phyloP scores from a whole-genome alignment of 2,113 vertebrate species.

The Anthoscopus minutus region DNA sequence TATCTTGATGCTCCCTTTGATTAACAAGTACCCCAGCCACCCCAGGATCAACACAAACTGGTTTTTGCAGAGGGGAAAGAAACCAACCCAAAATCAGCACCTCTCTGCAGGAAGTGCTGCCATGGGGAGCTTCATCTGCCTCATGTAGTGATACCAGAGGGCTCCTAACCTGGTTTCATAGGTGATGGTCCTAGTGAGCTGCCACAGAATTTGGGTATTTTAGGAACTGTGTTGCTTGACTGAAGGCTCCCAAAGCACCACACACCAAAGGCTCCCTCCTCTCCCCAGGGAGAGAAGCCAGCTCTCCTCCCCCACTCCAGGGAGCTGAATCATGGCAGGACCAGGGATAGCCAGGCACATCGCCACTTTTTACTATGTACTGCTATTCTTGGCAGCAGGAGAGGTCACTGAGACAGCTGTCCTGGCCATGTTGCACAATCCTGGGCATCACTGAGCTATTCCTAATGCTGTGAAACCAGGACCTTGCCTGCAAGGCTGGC shows the following conservation, averaged over 20 bases:
- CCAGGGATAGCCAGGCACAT: background rate
- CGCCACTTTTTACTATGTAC: rapidly evolving
- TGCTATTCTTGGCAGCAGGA: background rate
- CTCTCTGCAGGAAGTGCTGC: background rate
- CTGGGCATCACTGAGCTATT: background rate
- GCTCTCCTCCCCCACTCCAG: background rate
- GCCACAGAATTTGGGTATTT: background rate
- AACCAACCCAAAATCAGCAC: rapidly evolving
- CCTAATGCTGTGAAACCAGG: rapidly evolving
- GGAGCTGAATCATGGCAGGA: background rate
- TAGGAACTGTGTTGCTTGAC: background rate
- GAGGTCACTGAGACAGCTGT: background rate
- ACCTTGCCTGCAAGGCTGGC: background rate
- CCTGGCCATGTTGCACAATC: rapidly evolving
- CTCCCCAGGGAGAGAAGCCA: background rate
- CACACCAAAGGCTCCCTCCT: background rate
- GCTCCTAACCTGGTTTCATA: rapidly evolving
- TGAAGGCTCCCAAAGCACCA: background rate
- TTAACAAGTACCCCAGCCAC: background rate
- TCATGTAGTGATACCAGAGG: rapidly evolving
- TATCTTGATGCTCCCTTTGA: background rate
- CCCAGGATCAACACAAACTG: background rate
- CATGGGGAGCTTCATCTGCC: background rate
- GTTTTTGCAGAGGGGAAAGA: background rate
- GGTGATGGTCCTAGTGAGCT: rapidly evolving